Percentiles rank a stretch among this genome's conserved stretches.
These are phyloP conservation scores for Onychomys leucogaster DNA, from an alignment of 2,797 vertebrate species.

Conservation along the genomic window DNA sequence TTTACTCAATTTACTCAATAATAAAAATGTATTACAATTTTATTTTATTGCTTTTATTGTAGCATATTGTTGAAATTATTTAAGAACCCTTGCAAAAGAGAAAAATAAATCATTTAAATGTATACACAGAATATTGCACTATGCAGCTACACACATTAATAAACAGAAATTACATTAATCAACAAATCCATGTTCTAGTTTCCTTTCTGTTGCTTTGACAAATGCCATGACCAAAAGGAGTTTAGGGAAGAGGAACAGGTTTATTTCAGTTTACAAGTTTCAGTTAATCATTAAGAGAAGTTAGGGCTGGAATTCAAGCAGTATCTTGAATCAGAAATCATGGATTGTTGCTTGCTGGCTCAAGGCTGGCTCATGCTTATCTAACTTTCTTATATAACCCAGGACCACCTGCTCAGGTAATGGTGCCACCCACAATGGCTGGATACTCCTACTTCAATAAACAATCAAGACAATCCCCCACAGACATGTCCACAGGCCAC, in stretches of 20 bases:
- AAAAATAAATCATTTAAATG: conserved; percentile 35
- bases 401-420: background rate
- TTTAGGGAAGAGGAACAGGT: background rate
- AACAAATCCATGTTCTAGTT: background rate
- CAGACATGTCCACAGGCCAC: background rate
- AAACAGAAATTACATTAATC: conserved; percentile 56
- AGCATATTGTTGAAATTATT: conserved; percentile 24
- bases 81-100: background rate
- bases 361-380: background rate
- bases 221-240: background rate
- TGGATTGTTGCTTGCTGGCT: background rate
- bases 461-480: background rate
- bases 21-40: conserved; percentile 8
- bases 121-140: background rate
- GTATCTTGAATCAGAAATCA: background rate
- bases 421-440: background rate
- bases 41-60: background rate
- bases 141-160: background rate
- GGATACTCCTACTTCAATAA: background rate
- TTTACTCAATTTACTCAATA: background rate
- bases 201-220: background rate
- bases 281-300: background rate
- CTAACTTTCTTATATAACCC: background rate
- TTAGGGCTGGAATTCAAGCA: too few species aligned
- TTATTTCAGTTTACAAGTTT: background rate